phyloP scores from a whole-genome alignment of 2,113 vertebrate species.

The Pseudorasbora parva region DNA sequence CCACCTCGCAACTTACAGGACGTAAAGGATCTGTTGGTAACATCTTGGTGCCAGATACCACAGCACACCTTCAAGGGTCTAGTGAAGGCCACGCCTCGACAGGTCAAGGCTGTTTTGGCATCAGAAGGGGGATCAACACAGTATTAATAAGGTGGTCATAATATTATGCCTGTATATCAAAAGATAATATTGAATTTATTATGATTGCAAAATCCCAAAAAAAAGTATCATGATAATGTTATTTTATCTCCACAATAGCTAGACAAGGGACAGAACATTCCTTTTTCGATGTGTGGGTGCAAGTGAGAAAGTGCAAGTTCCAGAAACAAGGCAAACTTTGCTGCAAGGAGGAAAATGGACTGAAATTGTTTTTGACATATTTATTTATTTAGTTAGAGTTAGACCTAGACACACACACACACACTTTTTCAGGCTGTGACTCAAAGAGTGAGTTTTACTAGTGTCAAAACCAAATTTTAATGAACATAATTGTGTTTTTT shows the following conservation, averaged over 20 bases:
- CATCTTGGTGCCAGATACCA: no score
- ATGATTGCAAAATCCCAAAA: neutral
- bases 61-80: no score
- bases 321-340: neutral
- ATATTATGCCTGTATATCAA: neutral
- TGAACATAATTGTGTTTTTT: no score
- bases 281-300: neutral
- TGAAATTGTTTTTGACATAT: neutral
- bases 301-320: neutral
- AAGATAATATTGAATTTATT: neutral
- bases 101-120: no score
- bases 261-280: neutral
- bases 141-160: no score
- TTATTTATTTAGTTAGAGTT: neutral
- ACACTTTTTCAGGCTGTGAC: neutral
- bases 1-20: no score
- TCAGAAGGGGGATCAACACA: no score
- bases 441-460: neutral
- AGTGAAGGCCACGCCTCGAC: no score
- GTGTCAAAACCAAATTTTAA: neutral
- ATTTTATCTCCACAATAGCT: neutral
- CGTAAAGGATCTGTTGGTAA: no score
- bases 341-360: constrained; percentile 2
- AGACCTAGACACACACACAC: neutral
- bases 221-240: no score